Percentiles rank a stretch among this genome's conserved stretches.
Conservation (phyloP, 2,113 vertebrate species). For the Potamarius usumacintae region DNA sequence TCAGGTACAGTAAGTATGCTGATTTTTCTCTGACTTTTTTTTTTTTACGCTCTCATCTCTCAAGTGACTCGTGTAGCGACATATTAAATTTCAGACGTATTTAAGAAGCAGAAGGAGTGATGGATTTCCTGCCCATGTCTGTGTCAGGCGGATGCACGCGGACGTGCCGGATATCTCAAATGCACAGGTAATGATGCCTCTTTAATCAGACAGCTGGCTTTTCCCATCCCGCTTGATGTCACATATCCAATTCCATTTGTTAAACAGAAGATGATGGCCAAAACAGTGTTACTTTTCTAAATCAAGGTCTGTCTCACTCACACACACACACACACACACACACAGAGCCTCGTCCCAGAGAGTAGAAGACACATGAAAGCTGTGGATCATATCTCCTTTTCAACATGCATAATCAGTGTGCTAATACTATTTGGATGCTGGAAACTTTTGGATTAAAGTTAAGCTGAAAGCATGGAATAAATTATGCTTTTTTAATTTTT, state of each 20-base stretch:
- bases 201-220: slow-evolving; percentile 72
- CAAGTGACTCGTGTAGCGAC: slow-evolving; percentile 52
- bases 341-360: slow-evolving; percentile 63
- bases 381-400: slow-evolving; percentile 59
- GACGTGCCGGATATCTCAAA: slow-evolving; percentile 70
- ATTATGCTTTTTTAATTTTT: slow-evolving; percentile 66
- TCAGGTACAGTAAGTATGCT: slow-evolving; percentile 58
- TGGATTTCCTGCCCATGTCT: slow-evolving; percentile 71
- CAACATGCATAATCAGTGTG: slow-evolving; percentile 68
- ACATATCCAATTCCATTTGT: slow-evolving; percentile 72
- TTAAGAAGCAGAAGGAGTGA: slow-evolving; percentile 64
- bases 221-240: slow-evolving; percentile 75
- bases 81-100: slow-evolving; percentile 71
- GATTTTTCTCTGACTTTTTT: slow-evolving; percentile 44
- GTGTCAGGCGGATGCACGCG: slow-evolving; percentile 50
- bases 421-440: slow-evolving; percentile 74
- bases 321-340: background rate
- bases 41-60: slow-evolving; percentile 57
- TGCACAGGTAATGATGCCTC: slow-evolving; percentile 73
- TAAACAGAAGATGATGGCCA: slow-evolving; percentile 68
- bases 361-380: slow-evolving; percentile 72
- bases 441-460: slow-evolving; percentile 76
- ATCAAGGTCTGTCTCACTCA: slow-evolving; percentile 70
- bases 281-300: slow-evolving; percentile 69
- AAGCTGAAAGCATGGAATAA: slow-evolving; percentile 63